phyloP scores from a whole-genome alignment of 2,797 vertebrate species.

The Chloroceryle amazona region DNA sequence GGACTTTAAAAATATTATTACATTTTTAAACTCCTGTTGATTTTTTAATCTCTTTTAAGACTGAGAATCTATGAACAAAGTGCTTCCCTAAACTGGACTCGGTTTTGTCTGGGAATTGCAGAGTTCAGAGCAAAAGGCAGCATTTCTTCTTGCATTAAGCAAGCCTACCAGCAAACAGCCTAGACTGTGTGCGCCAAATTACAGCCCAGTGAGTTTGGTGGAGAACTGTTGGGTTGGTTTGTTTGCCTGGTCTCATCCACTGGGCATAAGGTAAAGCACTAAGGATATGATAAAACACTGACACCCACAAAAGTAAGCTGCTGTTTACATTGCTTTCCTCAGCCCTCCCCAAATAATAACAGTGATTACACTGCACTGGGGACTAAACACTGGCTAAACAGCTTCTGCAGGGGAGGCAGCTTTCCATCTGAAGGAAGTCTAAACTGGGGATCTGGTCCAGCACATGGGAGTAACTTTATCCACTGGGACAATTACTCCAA shows the following conservation, averaged over 20 bases:
- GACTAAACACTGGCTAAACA: neutral
- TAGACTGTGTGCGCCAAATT: neutral
- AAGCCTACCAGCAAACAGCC: neutral
- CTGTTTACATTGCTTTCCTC: neutral
- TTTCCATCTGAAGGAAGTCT: neutral
- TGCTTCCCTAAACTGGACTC: neutral
- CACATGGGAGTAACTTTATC: neutral
- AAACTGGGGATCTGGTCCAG: neutral
- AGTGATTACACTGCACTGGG: neutral
- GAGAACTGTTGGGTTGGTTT: neutral
- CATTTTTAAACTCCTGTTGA: neutral
- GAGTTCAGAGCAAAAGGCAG: neutral
- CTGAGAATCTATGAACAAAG: neutral
- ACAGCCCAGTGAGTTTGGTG: neutral
- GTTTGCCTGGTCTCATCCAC: neutral
- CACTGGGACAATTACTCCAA: neutral
- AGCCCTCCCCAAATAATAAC: neutral
- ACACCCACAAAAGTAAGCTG: neutral
- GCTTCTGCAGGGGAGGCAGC: neutral
- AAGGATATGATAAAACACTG: neutral
- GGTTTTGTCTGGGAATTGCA: neutral
- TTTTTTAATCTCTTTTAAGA: neutral
- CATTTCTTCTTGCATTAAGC: neutral
- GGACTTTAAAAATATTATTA: neutral
- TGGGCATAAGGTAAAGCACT: neutral